Evolutionary conservation across 1,140 invertebrate genomes (phyloP), one percentile per base, ranked within the genome.

Genomic region (Leptinotarsa defecta): DNA sequence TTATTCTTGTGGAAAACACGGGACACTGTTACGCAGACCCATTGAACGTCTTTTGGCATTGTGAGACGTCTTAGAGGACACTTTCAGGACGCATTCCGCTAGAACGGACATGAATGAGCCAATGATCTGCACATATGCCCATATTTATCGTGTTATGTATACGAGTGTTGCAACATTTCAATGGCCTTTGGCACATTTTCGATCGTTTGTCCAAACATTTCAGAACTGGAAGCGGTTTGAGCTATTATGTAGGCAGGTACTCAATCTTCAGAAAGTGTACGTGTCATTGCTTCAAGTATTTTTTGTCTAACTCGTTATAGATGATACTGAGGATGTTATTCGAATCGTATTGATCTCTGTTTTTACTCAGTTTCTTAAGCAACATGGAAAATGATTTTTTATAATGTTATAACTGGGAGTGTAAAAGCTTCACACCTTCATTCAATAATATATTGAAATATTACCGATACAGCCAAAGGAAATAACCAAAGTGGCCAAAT

Each of bases 131-230:
- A 71, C 69, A 71, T 71, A 71, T 71, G 69, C 69, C 48, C 52
- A 71, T 71, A 71, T 71, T 71, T 71, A 71, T 71, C 69, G 57
- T 71, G 69, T 71, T 71, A 71, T 71, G 43, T 71, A 71, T 71
- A 61, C 69, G 69, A 48, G n/a, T 71, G 69, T 71, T 71, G 69
- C 69, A 27, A 27, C 49, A 71, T 71, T 71, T 71, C 69, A 71
- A 71, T 71, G 24, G 69, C 48, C 24, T 48, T 71, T 71, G 69
- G 69, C 69, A 61, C 48, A 24, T 71, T 71, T 57, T 61, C 69
- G 49, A 71, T 57, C 69, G 48, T 71, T 71, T 71, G 69, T 71
- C 69, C 69, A 71, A 71, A 71, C 48, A 71, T 71, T 71, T 49
- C 48, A 65, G 27, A 48, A 48, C 15, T 61, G n/a, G 69, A 57